Percentiles rank a stretch among this genome's conserved stretches.
These are phyloP conservation scores for Spongilla lacustris DNA, from an alignment of 37 sponge, comb jelly and placozoan genomes.

Conservation along the genomic window DNA sequence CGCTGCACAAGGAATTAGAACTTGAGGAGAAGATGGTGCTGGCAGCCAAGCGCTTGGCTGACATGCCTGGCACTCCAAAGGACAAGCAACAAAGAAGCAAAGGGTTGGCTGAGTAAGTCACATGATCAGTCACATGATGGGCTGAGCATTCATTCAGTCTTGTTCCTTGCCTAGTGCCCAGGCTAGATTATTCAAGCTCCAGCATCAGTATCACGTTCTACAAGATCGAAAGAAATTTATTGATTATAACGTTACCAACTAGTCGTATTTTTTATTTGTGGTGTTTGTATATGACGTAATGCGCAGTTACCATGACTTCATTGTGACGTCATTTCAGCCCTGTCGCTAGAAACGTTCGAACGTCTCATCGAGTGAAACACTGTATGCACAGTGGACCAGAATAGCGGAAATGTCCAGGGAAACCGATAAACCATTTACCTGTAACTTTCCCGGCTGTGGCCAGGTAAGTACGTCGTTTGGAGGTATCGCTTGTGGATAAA, in stretches of 20 bases:
- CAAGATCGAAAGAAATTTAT: slow-evolving; percentile 26
- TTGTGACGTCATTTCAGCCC: slow-evolving; percentile 8
- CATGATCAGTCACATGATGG: no score
- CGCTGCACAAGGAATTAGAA: slow-evolving; percentile 24
- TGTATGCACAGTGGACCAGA: background rate
- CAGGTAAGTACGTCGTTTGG: slow-evolving; percentile 59
- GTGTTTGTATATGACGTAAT: slow-evolving; percentile 5
- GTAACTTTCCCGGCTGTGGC: slow-evolving; percentile 67
- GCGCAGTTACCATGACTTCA: background rate
- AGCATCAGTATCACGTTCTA: slow-evolving; percentile 42
- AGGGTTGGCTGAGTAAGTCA: slow-evolving; percentile 35
- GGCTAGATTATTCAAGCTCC: background rate
- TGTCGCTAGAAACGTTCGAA: background rate
- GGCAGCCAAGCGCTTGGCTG: slow-evolving; percentile 44
- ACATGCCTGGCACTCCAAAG: slow-evolving; percentile 26
- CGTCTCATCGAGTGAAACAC: background rate
- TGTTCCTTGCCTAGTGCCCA: slow-evolving; percentile 25
- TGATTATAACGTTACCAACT: slow-evolving; percentile 13
- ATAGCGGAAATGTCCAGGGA: slow-evolving; percentile 22
- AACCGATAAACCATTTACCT: slow-evolving; percentile 84
- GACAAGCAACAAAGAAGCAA: slow-evolving; percentile 14
- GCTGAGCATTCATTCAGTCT: no score
- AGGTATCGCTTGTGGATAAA: background rate
- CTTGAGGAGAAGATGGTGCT: slow-evolving; percentile 48
- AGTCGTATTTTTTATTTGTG: background rate